phyloP scores from a whole-genome alignment of 2,888 invertebrate species.

The Itoplectis maculator region DNA sequence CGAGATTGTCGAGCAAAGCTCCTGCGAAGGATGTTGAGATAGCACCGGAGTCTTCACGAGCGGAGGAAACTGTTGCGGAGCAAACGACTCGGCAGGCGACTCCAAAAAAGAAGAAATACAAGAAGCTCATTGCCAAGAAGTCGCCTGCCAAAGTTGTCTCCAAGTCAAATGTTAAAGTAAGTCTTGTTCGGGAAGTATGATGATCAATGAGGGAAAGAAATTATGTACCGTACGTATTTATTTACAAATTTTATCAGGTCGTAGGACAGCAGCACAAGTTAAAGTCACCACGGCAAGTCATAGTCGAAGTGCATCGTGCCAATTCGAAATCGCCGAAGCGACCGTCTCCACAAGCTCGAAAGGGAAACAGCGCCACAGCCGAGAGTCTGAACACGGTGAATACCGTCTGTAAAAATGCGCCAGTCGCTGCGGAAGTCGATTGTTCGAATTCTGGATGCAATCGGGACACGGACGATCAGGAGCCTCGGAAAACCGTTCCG shows the following conservation, averaged over 20 bases:
- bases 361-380: not conserved
- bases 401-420: constrained; percentile 16
- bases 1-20: constrained; percentile 74
- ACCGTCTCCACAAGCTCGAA: constrained; percentile 30
- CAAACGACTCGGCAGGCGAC: constrained; percentile 1
- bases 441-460: constrained; percentile 46
- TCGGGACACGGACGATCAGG: constrained; percentile 61
- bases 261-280: constrained; percentile 60
- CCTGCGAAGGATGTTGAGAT: constrained; percentile 40
- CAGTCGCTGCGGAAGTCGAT: constrained; percentile 28
- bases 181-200: not conserved
- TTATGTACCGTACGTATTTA: not conserved
- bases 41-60: constrained; percentile 53
- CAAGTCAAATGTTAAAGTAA: constrained; percentile 70
- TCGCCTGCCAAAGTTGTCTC: constrained; percentile 69
- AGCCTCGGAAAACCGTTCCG: constrained; percentile 70
- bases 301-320: constrained; percentile 37
- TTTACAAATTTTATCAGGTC: constrained; percentile 42
- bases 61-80: constrained; percentile 47
- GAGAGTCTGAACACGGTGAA: constrained; percentile 6
- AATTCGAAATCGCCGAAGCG: constrained; percentile 53
- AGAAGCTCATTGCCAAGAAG: constrained; percentile 69
- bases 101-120: constrained; percentile 62
- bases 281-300: constrained; percentile 48
- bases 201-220: not conserved